phyloP scores from a whole-genome alignment of 2,888 invertebrate species.

The Podabrus alpinus region DNA sequence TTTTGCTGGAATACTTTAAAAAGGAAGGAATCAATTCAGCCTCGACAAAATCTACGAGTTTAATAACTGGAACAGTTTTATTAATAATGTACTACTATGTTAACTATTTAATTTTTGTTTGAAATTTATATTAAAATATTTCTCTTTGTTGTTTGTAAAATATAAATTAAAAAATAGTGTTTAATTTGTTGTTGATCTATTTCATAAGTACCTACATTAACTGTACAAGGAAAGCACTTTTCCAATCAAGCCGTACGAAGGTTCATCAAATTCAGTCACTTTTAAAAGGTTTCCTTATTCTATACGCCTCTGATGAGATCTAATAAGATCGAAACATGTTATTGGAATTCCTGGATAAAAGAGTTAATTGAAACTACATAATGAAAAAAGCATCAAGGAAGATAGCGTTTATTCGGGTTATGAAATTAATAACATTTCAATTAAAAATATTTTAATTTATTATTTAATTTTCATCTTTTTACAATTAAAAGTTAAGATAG shows the following conservation, averaged over 20 bases:
- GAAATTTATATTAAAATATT: background rate
- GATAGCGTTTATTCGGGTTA: background rate
- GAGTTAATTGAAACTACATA: background rate
- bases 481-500: background rate
- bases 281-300: too few species aligned
- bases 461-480: background rate
- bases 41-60: background rate
- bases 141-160: background rate
- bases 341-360: too few species aligned
- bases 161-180: background rate
- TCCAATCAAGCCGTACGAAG: too few species aligned
- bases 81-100: background rate
- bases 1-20: slow-evolving; percentile 5
- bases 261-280: too few species aligned
- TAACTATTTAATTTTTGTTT: background rate
- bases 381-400: background rate
- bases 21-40: background rate
- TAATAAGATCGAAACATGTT: too few species aligned
- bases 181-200: too few species aligned
- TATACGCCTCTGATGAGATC: too few species aligned
- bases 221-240: too few species aligned
- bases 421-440: background rate
- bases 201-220: too few species aligned
- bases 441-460: background rate
- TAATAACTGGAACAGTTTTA: background rate